Percentiles rank a stretch among this genome's conserved stretches.
These are phyloP conservation scores for Leptatherina wallacei DNA, from an alignment of 2,797 vertebrate species.

Conservation along the genomic window DNA sequence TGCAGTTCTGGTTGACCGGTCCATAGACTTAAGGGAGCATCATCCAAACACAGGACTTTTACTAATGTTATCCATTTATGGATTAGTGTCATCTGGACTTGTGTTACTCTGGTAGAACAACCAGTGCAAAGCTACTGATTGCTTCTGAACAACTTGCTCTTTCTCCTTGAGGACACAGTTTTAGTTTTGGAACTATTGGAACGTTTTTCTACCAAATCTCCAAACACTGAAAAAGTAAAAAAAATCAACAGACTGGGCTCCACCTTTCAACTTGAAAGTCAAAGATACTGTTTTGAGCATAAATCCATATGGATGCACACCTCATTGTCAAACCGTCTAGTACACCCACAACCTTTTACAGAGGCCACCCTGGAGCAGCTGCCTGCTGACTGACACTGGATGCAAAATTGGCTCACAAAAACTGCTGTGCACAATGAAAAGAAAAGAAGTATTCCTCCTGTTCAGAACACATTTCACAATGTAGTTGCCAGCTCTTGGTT, in stretches of 20 bases:
- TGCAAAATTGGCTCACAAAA: constrained; percentile 43
- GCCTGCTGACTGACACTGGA: constrained; percentile 60
- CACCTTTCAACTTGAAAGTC: constrained; percentile 27
- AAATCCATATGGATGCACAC: constrained; percentile 47
- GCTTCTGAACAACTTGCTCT: constrained; percentile 29
- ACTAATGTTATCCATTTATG: constrained; percentile 51
- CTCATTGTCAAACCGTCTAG: constrained; percentile 42
- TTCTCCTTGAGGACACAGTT: neutral
- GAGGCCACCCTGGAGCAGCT: constrained; percentile 61
- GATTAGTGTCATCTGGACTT: constrained; percentile 40
- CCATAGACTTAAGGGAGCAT: constrained; percentile 38
- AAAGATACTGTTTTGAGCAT: constrained; percentile 27
- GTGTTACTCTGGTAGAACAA: constrained; percentile 10
- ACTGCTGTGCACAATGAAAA: constrained; percentile 24
- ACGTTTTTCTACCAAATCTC: constrained; percentile 4
- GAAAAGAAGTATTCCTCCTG: constrained; percentile 38
- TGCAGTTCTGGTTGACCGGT: constrained; percentile 54
- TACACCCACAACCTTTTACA: constrained; percentile 43
- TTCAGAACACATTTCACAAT: constrained; percentile 45
- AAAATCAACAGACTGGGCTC: constrained; percentile 4
- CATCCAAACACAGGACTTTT: constrained; percentile 34
- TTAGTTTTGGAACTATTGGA: constrained; percentile 7
- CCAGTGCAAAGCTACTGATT: constrained; percentile 2
- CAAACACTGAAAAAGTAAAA: constrained; percentile 27
- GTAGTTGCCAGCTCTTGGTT: constrained; percentile 58